Conservation (phyloP, 2,888 invertebrate species). For the Plemyria rubiginata region DNA sequence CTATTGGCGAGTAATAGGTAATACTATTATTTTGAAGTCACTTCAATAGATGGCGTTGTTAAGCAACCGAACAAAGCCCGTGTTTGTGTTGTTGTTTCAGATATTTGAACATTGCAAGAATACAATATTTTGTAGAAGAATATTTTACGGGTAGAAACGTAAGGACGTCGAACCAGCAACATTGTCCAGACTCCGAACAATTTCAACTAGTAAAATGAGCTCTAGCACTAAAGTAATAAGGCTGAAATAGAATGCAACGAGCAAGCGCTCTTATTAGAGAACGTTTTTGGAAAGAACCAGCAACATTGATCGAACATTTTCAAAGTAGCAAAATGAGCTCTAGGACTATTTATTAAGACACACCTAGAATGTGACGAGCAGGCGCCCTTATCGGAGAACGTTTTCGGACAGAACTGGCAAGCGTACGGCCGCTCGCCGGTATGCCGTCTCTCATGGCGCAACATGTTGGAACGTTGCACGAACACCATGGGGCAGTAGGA, state of each 20-base stretch:
- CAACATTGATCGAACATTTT: background rate
- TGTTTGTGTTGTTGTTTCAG: too few species aligned
- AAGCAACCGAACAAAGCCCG: too few species aligned
- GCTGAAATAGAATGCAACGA: conserved; percentile 76
- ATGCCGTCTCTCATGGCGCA: conserved; percentile 83
- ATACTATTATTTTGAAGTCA: too few species aligned
- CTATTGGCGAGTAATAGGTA: too few species aligned
- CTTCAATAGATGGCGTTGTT: too few species aligned
- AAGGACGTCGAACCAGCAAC: too few species aligned
- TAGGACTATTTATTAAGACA: conserved; percentile 1
- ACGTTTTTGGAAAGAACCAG: conserved; percentile 76
- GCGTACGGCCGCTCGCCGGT: conserved; percentile 85
- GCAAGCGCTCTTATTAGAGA: conserved; percentile 85
- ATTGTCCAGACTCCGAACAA: too few species aligned
- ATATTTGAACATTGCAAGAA: too few species aligned
- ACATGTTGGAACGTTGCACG: conserved; percentile 85
- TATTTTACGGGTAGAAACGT: too few species aligned
- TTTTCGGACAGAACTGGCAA: conserved; percentile 80
- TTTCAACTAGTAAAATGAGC: background rate
- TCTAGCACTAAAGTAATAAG: too few species aligned
- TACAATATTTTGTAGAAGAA: too few species aligned
- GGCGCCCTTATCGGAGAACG: conserved; percentile 85
- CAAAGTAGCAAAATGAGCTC: background rate
- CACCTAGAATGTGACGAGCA: conserved; percentile 81
- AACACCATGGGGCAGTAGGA: conserved; percentile 86